Base-by-base conservation (phyloP, 2,113 vertebrate genomes). In the Podiceps cristatus region DNA sequence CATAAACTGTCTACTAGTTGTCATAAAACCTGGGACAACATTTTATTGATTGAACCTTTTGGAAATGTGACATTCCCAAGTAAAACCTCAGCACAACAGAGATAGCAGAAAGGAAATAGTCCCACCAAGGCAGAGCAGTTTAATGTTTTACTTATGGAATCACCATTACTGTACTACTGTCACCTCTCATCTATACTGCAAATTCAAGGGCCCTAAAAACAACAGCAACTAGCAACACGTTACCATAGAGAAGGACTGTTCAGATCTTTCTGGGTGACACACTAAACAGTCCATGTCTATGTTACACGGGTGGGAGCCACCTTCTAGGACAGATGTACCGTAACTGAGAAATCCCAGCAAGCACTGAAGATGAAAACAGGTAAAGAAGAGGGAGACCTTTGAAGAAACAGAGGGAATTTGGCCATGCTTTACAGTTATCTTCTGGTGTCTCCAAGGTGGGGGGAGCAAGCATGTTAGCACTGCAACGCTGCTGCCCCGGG, bases 311-410 rank as follows among this genome's bases (percentile, higher is more conserved):
- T 90, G 72, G 69, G 77, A 93, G 35, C 28, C 24, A 31, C 56
- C 67, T 91, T 89, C 77, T 78, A 79, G 62, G 55, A 58, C 63
- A 79, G 20, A 75, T 44, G 42, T 29, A 44, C 73, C 69, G 19
- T 86, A 96, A 94, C 79, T 94, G 42, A 4, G n/a, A 88, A 87
- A 85, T 52, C 45, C 20, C 71, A 69, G 69, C 27, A 58, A 89
- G 49, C 29, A 33, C 24, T 1, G 0, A 81, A 62, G 37, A 69
- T 29, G 49, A 60, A 82, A 95, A 87, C 40, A 69, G 31, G 6
- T 49, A 55, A 42, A 10, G 10, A n/a, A 76, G 31, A 50, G 17
- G 24, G 28, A 91, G n/a, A 84, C 35, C 59, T 95, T 25, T 55
- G 84, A 64, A 96, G 64, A 78, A 86, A 75, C 7, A 42, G 44